Base-by-base conservation (phyloP, 2,888 invertebrate species). In the Mythimna loreyi region DNA sequence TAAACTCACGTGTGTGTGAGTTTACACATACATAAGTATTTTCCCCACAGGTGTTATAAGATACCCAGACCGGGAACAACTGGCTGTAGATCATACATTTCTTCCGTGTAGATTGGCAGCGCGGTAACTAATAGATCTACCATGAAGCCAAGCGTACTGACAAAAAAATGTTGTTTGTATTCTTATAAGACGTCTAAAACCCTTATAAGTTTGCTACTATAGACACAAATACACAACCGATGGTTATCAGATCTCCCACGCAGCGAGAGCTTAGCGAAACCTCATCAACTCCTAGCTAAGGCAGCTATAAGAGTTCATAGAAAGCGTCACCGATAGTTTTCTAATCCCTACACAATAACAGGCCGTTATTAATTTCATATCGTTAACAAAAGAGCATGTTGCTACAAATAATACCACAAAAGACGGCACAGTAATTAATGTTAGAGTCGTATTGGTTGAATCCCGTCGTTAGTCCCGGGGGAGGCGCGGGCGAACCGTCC, bases 371-470 rank as follows among this genome's bases (percentile, higher is more conserved):
- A 92, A 93, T 92, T 92, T 92, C 89, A 91, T 91, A 92, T 87
- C 85, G 89, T 78, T 74, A 75, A 94, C 92, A 95, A 94, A 93
- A 94, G 93, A 91, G 91, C 91, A 92, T 93, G 93, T 94, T 94
- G 91, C 89, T 90, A 93, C 92, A 94, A 94, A 95, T 94, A 94
- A 89, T 81, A 80, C 78, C 70, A 94, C 93, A 94, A 94, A 92
- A 92, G 93, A 89, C 87, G 83, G 72, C 60, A 80, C 76, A 91
- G 93, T 95, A 94, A 95, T 95, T 94, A 95, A 94, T 92, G 92
- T 91, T 89, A 74, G 87, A 91, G 90, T 90, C 89, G 92, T 90
- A 91, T 91, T 92, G 92, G 92, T 90, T 92, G 92, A 92, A 93
- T 92, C 86, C 90, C 85, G 89, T 92, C 91, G 93, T 92, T 91